Percentiles rank a stretch among this genome's conserved stretches.
Conservation (phyloP, 92 coral and sea anemone genomes). For the Phenganax stokvisi region DNA sequence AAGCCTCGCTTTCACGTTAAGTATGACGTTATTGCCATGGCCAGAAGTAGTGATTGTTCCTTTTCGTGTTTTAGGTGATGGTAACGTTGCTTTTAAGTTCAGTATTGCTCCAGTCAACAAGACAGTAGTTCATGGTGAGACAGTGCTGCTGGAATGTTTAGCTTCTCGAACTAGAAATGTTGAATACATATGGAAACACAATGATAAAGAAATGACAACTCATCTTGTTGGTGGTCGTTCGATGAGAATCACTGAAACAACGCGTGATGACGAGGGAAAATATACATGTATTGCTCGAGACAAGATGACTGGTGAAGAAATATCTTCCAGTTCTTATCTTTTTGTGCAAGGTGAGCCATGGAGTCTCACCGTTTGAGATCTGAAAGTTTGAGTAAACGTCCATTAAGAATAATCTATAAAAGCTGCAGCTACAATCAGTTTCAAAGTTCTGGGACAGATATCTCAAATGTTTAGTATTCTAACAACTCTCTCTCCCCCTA, state of each 20-base stretch:
- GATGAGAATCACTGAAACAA: conserved; percentile 57
- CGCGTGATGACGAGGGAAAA: conserved; percentile 55
- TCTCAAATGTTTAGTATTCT: no score
- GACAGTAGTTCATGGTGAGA: conserved; percentile 55
- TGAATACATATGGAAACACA: conserved; percentile 74
- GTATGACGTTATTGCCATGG: neutral
- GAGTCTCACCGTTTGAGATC: neutral
- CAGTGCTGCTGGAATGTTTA: conserved; percentile 69
- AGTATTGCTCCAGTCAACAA: conserved; percentile 38
- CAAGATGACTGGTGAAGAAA: conserved; percentile 53
- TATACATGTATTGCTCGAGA: conserved; percentile 63
- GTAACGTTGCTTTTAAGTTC: conserved; percentile 19
- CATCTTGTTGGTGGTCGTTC: conserved; percentile 77
- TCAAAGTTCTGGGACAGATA: no score
- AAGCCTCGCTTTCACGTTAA: conserved; percentile 5
- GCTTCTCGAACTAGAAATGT: conserved; percentile 69
- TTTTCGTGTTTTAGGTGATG: conserved; percentile 4
- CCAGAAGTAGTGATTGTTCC: neutral
- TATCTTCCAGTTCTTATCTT: conserved; percentile 48
- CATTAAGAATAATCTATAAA: no score
- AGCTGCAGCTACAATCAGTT: no score
- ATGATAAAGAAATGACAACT: conserved; percentile 52
- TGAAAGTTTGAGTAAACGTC: no score
- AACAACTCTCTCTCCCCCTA: no score
- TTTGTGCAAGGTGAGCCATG: conserved; percentile 59